Conservation (phyloP, 2,888 invertebrate species). For the Bedellia somnulentella region DNA sequence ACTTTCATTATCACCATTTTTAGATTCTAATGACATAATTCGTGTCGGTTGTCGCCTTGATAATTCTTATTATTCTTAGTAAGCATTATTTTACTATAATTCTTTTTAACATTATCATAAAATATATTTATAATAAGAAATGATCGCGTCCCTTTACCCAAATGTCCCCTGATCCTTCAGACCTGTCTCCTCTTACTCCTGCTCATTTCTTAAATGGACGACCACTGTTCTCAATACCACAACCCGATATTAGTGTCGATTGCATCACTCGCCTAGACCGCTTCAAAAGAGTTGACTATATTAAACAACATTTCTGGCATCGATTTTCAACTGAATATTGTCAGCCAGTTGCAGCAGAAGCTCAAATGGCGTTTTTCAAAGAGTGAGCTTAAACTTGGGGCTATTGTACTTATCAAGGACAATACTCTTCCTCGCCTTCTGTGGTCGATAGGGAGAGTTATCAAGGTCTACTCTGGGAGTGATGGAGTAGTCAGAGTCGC, state of each 20-base stretch:
- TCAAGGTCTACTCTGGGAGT: background rate
- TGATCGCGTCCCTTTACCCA: background rate
- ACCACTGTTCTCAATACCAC: background rate
- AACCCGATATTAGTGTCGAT: background rate
- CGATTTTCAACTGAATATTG: slow-evolving; percentile 9
- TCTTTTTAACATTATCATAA: no score
- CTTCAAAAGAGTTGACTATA: background rate
- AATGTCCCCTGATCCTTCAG: background rate
- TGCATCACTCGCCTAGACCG: background rate
- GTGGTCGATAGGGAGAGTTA: background rate
- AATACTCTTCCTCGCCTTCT: background rate
- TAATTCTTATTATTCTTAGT: no score
- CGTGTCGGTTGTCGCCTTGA: no score
- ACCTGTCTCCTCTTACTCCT: background rate
- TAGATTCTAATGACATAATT: no score
- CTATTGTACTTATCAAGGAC: background rate
- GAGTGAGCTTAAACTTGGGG: background rate
- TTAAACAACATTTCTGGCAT: slow-evolving; percentile 9
- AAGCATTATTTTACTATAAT: no score
- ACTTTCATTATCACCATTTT: no score
- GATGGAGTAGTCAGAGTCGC: background rate
- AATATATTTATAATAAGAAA: no score
- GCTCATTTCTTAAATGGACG: background rate
- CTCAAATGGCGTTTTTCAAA: slow-evolving; percentile 6
- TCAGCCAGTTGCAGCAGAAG: slow-evolving; percentile 6